phyloP scores from a whole-genome alignment of 1,140 invertebrate species.

The Bombus soroeensis region DNA sequence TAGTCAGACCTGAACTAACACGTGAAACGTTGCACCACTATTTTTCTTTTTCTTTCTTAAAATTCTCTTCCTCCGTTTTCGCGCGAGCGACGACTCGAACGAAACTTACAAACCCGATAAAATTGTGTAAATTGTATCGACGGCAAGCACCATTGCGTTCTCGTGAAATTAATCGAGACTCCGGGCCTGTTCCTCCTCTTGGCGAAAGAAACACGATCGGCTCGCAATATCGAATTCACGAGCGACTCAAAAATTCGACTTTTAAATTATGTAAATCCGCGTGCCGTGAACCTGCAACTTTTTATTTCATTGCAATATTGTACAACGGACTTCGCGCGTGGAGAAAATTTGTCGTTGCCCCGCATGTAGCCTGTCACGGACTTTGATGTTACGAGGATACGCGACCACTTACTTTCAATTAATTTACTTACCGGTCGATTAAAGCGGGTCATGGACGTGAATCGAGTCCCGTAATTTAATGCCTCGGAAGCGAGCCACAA shows the following conservation, averaged over 20 bases:
- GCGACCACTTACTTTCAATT: conserved; percentile 27
- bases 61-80: neutral
- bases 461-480: conserved; percentile 1
- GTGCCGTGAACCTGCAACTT: neutral
- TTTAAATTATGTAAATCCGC: conserved; percentile 36
- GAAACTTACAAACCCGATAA: neutral
- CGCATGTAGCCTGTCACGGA: conserved; percentile 23
- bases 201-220: neutral
- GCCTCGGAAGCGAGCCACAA: neutral
- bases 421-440: conserved; percentile 23
- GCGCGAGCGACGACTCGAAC: too few species aligned
- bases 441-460: conserved; percentile 16
- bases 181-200: conserved; percentile 4
- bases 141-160: neutral
- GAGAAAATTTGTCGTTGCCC: conserved; percentile 17
- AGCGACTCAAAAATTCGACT: neutral
- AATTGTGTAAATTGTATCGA: neutral
- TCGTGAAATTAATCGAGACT: conserved; percentile 35
- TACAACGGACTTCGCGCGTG: neutral
- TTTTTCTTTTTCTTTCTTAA: neutral
- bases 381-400: conserved; percentile 10
- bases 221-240: neutral
- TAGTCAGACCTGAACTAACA: too few species aligned
- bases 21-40: too few species aligned
- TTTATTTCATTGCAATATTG: conserved; percentile 16